phyloP scores from a whole-genome alignment of 2,888 invertebrate genomes.

The Neoitamus cyanurus region DNA sequence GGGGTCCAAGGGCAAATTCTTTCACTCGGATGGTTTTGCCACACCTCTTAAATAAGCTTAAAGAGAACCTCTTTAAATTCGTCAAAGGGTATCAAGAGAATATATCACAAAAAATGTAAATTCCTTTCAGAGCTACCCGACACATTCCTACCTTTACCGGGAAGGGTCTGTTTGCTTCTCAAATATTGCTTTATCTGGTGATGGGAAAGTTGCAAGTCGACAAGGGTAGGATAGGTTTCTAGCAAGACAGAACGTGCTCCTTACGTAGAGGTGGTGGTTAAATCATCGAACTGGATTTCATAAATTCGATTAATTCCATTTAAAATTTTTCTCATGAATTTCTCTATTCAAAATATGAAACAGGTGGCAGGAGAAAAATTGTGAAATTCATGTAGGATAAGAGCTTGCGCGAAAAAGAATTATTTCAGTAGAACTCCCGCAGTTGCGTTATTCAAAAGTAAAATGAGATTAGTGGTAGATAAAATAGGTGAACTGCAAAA shows the following conservation, averaged over 20 bases:
- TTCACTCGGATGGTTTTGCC: not conserved
- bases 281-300: constrained; percentile 4
- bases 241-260: not conserved
- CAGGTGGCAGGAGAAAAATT: too few species aligned
- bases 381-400: too few species aligned
- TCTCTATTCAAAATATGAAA: not conserved
- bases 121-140: not conserved
- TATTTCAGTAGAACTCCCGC: too few species aligned
- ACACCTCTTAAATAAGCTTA: constrained; percentile 27
- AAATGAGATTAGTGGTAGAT: too few species aligned
- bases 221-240: not conserved
- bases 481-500: too few species aligned
- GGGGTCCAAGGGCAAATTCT: not conserved
- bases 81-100: constrained; percentile 17
- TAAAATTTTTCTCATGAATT: not conserved
- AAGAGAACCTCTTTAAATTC: constrained; percentile 7
- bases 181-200: constrained; percentile 14
- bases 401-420: not conserved
- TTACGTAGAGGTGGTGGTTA: constrained; percentile 2
- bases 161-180: constrained; percentile 21
- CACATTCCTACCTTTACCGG: not conserved
- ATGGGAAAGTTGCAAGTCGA: not conserved
- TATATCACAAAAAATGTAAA: not conserved
- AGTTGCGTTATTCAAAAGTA: too few species aligned
- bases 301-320: constrained; percentile 12